Conservation (phyloP, 2,888 invertebrate species). For the Tipula lateralis region DNA sequence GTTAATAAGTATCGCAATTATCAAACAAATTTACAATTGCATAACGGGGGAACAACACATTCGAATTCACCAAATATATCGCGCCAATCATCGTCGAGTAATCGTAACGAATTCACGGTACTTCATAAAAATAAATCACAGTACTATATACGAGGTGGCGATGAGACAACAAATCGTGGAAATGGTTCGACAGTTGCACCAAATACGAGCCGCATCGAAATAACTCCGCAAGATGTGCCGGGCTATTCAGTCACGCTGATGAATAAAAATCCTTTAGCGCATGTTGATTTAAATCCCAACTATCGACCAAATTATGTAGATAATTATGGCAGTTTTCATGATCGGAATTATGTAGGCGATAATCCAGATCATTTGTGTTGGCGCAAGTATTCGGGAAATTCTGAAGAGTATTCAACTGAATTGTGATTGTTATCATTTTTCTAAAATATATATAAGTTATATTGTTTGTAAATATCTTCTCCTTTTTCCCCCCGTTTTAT, state of each 20-base stretch:
- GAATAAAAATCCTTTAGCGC: conserved; percentile 38
- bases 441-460: neutral
- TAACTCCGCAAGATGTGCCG: conserved; percentile 47
- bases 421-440: conserved; percentile 39
- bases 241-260: conserved; percentile 40
- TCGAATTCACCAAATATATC: neutral
- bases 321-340: conserved; percentile 39
- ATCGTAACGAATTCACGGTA: neutral
- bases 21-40: conserved; percentile 32
- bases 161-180: neutral
- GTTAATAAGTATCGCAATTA: conserved; percentile 48
- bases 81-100: neutral
- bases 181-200: neutral
- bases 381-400: conserved; percentile 49
- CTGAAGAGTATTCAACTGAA: conserved; percentile 49
- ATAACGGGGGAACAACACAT: neutral
- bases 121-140: neutral
- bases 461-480: neutral
- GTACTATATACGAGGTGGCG: conserved; percentile 36
- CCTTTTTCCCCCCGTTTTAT: neutral
- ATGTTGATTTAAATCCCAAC: conserved; percentile 40
- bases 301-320: conserved; percentile 34
- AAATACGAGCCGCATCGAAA: conserved; percentile 48
- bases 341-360: conserved; percentile 26
- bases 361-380: conserved; percentile 52